These are phyloP conservation scores for Parazoanthus darwini DNA, from an alignment of 92 coral and sea anemone species.

Conservation along the genomic window DNA sequence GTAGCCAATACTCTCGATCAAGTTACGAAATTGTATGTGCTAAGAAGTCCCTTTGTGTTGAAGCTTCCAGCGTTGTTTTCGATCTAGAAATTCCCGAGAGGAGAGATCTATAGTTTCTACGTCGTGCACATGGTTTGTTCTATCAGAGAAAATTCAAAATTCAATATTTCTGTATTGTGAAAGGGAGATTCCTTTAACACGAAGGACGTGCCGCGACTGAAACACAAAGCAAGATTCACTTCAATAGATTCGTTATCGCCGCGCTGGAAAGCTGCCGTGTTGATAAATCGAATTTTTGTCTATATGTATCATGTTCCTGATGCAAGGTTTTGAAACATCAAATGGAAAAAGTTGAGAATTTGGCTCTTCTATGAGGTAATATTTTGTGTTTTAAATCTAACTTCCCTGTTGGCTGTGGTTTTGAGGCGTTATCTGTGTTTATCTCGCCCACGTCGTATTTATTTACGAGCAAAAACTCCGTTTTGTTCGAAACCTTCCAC, in stretches of 20 bases:
- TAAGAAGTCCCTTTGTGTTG: slow-evolving; percentile 36
- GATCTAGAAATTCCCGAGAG: slow-evolving; percentile 11
- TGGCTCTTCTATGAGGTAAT: neutral
- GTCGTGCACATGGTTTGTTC: neutral
- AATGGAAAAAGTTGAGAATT: neutral
- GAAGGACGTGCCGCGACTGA: slow-evolving; percentile 8
- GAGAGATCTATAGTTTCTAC: neutral
- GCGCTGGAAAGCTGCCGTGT: neutral
- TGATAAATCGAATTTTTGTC: neutral
- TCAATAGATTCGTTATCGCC: slow-evolving; percentile 31
- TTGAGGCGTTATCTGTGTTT: neutral
- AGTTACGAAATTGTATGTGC: slow-evolving; percentile 24
- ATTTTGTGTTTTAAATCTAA: slow-evolving; percentile 5
- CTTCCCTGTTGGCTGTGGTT: slow-evolving; percentile 24
- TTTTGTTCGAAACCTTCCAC: slow-evolving; percentile 12
- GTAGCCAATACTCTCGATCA: slow-evolving; percentile 28
- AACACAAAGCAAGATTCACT: slow-evolving; percentile 34
- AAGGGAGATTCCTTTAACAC: slow-evolving; percentile 45
- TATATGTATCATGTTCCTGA: neutral
- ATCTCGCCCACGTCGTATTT: slow-evolving; percentile 31
- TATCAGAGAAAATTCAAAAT: slow-evolving; percentile 34
- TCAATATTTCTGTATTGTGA: neutral
- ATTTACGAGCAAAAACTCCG: slow-evolving; percentile 13
- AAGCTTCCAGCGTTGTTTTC: slow-evolving; percentile 24
- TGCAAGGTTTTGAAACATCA: neutral